Conservation (phyloP, 2,797 vertebrate species). For the Furcifer pardalis region DNA sequence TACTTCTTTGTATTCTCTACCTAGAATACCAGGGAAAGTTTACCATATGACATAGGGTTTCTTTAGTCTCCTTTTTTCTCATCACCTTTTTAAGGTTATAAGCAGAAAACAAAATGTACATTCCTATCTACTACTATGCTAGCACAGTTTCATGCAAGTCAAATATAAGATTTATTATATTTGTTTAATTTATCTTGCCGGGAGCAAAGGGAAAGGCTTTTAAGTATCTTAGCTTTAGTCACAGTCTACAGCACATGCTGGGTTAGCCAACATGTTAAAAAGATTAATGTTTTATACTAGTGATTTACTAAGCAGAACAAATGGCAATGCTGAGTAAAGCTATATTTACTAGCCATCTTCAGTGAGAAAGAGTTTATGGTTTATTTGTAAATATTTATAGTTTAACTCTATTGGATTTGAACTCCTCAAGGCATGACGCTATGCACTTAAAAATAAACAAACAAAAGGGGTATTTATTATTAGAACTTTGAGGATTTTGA, state of each 20-base stretch:
- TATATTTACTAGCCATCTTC: constrained; percentile 25
- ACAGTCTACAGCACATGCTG: constrained; percentile 1
- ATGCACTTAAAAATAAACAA: background rate
- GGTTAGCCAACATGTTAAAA: background rate
- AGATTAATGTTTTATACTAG: constrained; percentile 25
- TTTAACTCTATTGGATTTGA: constrained; percentile 25
- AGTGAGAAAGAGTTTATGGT: constrained; percentile 31
- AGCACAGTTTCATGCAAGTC: constrained; percentile 5
- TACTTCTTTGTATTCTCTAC: too few species aligned
- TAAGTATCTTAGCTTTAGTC: constrained; percentile 8
- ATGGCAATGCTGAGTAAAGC: background rate
- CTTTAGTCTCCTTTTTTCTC: background rate
- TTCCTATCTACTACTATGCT: background rate
- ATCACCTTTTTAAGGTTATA: background rate
- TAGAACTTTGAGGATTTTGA: background rate
- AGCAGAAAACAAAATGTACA: background rate
- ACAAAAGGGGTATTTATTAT: background rate
- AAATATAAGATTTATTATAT: constrained; percentile 26
- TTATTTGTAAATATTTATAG: constrained; percentile 10
- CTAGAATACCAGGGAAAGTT: too few species aligned
- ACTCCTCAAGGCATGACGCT: background rate
- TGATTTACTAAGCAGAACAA: constrained; percentile 39
- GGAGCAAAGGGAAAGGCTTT: background rate
- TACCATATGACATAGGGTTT: background rate
- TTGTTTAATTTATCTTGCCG: constrained; percentile 14